Evolutionary conservation across 2,797 vertebrate species (phyloP), one percentile per base, ranked within the genome.

Genomic region (Dromococcyx pavoninus): DNA sequence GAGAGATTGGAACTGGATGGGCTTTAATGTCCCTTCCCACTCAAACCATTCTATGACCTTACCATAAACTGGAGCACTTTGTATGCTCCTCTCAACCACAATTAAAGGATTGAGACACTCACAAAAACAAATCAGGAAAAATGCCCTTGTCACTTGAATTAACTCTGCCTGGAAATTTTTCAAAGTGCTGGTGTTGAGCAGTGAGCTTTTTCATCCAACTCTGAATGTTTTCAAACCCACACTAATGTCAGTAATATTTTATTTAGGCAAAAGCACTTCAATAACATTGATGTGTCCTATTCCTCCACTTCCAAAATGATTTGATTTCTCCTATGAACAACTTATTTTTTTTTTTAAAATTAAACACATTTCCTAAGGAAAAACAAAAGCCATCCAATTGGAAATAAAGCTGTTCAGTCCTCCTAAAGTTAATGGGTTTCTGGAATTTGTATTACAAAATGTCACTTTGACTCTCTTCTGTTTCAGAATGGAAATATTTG

Each of bases 321-420:
- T 74, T 24, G 2, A 46, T 82, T 83, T 76, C 17, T 58, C 27
- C 28, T 13, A 28, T 0, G 0, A 85, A n/a, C 7, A 4, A 2
- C 16, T 58, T 65, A n/a, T n/a, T n/a, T 81, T 78, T 56, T 8
- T 27, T 78, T 56, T 8, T 27, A 0, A 7, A 39, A 72, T 19
- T 39, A 70, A 83, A 74, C 61, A 15, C 14, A 3, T 74, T 84
- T 72, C 21, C 30, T 46, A 25, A 41, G 12, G 17, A 5, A 28
- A 24, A 41, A 56, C 51, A 53, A 28, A 28, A 14, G 51, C 15
- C 27, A 28, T 25, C 8, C 3, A 21, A 5, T 78, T 78, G 61
- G 13, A 35, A 57, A 48, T 32, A 2, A 74, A 89, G 7, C 10
- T 37, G 13, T 57, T 41, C 2, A 0, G 17, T 33, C 33, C 37